These are phyloP conservation scores for Apogon talboti DNA, from an alignment of 2,797 vertebrate species.

Conservation along the genomic window DNA sequence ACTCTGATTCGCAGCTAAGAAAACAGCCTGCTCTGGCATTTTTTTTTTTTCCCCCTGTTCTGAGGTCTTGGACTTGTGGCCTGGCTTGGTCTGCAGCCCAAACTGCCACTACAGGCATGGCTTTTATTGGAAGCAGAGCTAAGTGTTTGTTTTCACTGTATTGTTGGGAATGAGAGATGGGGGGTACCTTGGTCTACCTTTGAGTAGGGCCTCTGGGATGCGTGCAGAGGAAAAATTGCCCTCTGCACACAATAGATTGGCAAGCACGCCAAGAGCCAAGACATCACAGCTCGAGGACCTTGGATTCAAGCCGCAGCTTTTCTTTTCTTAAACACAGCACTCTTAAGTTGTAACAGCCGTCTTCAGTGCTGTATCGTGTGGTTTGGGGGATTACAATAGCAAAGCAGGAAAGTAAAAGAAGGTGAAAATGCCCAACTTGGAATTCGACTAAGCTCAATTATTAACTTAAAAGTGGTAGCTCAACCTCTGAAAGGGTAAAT, in stretches of 20 bases:
- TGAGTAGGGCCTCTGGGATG: constrained; percentile 78
- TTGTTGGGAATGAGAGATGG: constrained; percentile 76
- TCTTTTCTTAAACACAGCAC: constrained; percentile 73
- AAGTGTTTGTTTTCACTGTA: constrained; percentile 82
- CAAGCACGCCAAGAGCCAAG: constrained; percentile 72
- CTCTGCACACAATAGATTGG: constrained; percentile 77
- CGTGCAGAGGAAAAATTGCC: constrained; percentile 80
- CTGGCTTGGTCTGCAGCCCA: constrained; percentile 70
- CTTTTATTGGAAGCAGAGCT: constrained; percentile 83
- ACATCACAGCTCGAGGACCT: constrained; percentile 77
- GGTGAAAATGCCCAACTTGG: constrained; percentile 45
- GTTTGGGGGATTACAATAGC: constrained; percentile 40
- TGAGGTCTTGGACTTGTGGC: constrained; percentile 75
- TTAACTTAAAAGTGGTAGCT: constrained; percentile 53
- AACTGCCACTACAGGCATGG: constrained; percentile 68
- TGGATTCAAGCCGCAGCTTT: constrained; percentile 72
- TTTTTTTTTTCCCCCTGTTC: constrained; percentile 29
- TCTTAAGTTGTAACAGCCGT: constrained; percentile 74
- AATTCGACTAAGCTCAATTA: constrained; percentile 49
- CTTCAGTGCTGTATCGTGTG: constrained; percentile 32
- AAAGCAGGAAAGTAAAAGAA: constrained; percentile 39
- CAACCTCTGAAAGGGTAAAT: constrained; percentile 9
- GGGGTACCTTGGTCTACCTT: constrained; percentile 79
- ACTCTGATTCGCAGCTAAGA: constrained; percentile 79
- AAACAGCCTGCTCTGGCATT: constrained; percentile 65